These are phyloP conservation scores for Microplitis mediator DNA, from an alignment of 1,140 invertebrate species.

Conservation along the genomic window DNA sequence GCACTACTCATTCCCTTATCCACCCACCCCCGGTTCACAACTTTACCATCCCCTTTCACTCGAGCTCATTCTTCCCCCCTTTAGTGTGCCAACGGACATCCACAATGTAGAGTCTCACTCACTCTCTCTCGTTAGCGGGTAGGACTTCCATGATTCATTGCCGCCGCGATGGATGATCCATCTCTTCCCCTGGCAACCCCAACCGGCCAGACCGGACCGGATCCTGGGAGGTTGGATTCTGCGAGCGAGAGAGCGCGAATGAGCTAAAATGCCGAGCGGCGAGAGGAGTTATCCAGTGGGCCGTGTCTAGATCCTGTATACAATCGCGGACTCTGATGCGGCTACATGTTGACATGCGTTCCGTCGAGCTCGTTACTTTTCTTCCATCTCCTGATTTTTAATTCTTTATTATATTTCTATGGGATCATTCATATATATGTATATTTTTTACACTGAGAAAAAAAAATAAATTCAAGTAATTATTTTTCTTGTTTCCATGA, in stretches of 20 bases:
- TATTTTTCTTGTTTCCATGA: too few relatives aligned
- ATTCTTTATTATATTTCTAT: neutral
- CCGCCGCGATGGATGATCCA: slow-evolving; percentile 60
- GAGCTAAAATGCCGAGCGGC: slow-evolving; percentile 2
- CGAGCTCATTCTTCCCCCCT: slow-evolving; percentile 25
- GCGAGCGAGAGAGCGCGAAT: slow-evolving; percentile 12
- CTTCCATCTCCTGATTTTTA: neutral
- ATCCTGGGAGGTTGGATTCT: slow-evolving; percentile 23
- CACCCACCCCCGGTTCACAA: slow-evolving; percentile 17
- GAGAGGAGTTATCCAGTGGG: slow-evolving; percentile 23
- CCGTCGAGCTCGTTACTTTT: slow-evolving; percentile 3
- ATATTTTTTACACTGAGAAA: too few relatives aligned
- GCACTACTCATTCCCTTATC: slow-evolving; percentile 37
- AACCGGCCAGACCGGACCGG: slow-evolving; percentile 39
- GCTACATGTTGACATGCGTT: slow-evolving; percentile 7
- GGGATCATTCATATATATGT: neutral
- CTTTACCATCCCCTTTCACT: slow-evolving; percentile 17
- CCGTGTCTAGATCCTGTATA: slow-evolving; percentile 24
- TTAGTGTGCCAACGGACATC: slow-evolving; percentile 19
- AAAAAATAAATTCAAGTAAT: too few relatives aligned
- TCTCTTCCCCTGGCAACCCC: slow-evolving; percentile 51
- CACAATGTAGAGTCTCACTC: slow-evolving; percentile 16
- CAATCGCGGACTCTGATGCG: slow-evolving; percentile 13
- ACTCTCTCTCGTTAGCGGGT: slow-evolving; percentile 36
- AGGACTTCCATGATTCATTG: slow-evolving; percentile 60